Evolutionary conservation across 1,140 invertebrate genomes (phyloP).

Genomic region (Phenacoccus solenopsis): DNA sequence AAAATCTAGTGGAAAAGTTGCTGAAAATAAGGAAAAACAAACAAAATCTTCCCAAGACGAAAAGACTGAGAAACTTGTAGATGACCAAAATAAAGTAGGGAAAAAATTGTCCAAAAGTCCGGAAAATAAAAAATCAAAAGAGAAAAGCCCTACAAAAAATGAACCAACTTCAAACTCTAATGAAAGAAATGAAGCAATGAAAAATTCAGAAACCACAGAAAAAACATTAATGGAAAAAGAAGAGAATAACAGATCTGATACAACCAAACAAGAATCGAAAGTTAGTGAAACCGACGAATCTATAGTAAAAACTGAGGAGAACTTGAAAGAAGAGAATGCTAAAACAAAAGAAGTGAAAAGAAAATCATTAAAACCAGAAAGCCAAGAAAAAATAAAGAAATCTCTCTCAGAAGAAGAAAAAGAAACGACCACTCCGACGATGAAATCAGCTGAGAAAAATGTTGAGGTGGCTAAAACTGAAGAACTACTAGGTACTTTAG

Average conservation of each 20-base stretch:
- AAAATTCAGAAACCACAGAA: slow-evolving; percentile 9
- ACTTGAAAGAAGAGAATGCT: neutral
- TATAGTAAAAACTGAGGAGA: neutral
- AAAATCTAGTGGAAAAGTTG: too few species aligned
- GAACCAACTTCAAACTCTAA: neutral
- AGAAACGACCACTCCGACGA: neutral
- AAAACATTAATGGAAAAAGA: slow-evolving; percentile 18
- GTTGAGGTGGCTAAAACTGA: too few species aligned
- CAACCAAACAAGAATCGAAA: neutral
- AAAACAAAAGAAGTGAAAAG: neutral
- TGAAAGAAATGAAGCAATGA: neutral
- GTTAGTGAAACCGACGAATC: too few species aligned
- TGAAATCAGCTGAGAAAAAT: slow-evolving; percentile 23
- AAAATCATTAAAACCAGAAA: neutral
- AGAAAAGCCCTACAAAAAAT: too few species aligned
- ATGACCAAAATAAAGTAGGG: too few species aligned
- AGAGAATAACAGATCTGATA: slow-evolving; percentile 10
- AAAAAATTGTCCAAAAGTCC: too few species aligned
- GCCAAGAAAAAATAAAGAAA: slow-evolving; percentile 9
- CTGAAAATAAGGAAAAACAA: too few species aligned
- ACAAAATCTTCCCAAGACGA: too few species aligned
- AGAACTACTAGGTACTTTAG: slow-evolving; percentile 24
- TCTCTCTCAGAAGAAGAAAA: too few species aligned
- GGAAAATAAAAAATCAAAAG: too few species aligned
- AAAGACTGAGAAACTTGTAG: too few species aligned